Base-by-base conservation (phyloP, 2,797 vertebrate species). In the Enoplosus armatus region DNA sequence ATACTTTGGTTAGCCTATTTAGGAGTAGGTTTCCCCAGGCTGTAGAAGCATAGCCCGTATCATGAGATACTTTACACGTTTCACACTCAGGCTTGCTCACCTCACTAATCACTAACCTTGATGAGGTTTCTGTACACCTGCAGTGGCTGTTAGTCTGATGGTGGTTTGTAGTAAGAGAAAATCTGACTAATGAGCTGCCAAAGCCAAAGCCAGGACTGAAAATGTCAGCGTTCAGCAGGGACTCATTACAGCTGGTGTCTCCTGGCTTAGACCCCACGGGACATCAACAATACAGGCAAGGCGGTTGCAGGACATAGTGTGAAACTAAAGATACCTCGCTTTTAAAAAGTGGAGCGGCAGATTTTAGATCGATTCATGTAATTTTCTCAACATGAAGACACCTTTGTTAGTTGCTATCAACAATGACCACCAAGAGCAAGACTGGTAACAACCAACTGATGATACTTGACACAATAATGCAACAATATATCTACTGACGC, bases 211-310 rank as follows among this genome's bases (percentile, higher is more conserved):
- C 64, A 83, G 74, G 86, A 88, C 89, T 92, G 92, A 87, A 95
- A 95, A 95, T 94, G 92, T 94, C 90, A 91, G 82, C 61, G 54
- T 88, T 94, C 95, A 94, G 85, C 72, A 75, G 96, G 94, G 94
- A 96, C 95, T 95, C 94, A 95, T 96, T 96, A 95, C 91, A 93
- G 79, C 79, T 84, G 48, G 68, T 85, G 87, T 89, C 85, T 91
- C 85, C 77, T 81, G 84, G 88, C 85, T 89, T 55, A 80, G 67
- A 85, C 80, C 85, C 56, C 69, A 0, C 33, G 79, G 72, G 91
- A 89, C 56, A 77, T 65, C 88, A 86, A 73, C 86, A 80, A 86
- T 78, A 88, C 72, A 76, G 70, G 53, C 43, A 67, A 45, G 50
- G 79, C 33, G 59, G 67, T 56, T 71, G 70, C 47, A 74, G 59